These are phyloP conservation scores for Argyrosomus japonicus DNA, from an alignment of 2,113 vertebrate species.

Conservation along the genomic window DNA sequence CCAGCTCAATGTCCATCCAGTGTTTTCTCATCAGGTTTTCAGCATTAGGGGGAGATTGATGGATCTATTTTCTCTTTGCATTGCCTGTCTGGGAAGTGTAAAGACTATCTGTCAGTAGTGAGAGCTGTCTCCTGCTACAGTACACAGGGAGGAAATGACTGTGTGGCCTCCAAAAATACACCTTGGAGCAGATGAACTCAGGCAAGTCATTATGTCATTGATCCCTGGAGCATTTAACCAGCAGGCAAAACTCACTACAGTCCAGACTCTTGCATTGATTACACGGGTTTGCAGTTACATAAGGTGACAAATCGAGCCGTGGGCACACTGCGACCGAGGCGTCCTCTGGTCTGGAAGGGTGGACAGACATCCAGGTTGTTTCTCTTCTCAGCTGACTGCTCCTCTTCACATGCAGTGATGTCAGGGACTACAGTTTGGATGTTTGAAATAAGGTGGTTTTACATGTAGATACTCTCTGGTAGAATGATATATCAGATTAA, in stretches of 20 bases:
- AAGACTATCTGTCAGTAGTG: conserved; percentile 11
- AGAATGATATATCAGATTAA: background rate
- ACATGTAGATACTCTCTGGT: background rate
- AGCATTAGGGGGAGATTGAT: conserved; percentile 47
- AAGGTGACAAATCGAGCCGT: conserved; percentile 24
- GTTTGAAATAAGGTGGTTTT: background rate
- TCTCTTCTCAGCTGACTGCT: background rate
- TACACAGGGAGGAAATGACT: conserved; percentile 7
- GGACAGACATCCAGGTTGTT: background rate
- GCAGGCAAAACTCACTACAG: conserved; percentile 17
- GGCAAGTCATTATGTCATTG: conserved; percentile 53
- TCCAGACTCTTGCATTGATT: conserved; percentile 56
- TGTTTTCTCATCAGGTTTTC: conserved; percentile 56
- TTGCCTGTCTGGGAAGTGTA: conserved; percentile 1
- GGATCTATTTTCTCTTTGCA: conserved; percentile 50
- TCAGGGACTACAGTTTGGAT: background rate
- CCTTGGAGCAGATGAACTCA: conserved; percentile 41
- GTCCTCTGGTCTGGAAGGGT: conserved; percentile 7
- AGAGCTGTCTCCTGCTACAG: conserved; percentile 9
- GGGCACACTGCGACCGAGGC: background rate
- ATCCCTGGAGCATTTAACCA: conserved; percentile 54
- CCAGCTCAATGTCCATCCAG: conserved; percentile 16
- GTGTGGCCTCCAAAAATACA: conserved; percentile 20
- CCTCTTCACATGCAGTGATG: background rate
- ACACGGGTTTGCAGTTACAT: background rate